Conservation (phyloP, 2,113 vertebrate species). For the Electrona antarctica region DNA sequence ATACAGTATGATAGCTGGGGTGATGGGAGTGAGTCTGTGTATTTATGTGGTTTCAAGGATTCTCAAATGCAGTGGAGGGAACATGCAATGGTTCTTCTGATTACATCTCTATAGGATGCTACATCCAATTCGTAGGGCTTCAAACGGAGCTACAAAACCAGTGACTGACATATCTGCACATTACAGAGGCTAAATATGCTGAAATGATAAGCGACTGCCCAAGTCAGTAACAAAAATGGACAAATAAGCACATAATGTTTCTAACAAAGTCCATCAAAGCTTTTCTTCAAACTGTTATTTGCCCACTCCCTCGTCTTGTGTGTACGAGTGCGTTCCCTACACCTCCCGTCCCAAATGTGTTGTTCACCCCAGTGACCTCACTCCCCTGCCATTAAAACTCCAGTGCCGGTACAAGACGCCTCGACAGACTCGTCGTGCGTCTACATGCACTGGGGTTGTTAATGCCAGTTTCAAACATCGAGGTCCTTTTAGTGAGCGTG, state of each 20-base stretch:
- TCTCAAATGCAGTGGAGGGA: neutral
- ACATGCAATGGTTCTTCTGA: too few species aligned
- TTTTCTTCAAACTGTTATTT: neutral
- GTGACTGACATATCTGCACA: neutral
- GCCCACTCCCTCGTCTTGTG: neutral
- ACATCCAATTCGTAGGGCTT: too few species aligned
- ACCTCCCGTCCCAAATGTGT: conserved; percentile 2
- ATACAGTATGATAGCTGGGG: neutral
- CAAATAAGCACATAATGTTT: neutral
- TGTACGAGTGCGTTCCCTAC: conserved; percentile 1
- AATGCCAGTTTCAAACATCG: conserved; percentile 21
- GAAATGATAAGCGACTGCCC: neutral
- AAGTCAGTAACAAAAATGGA: conserved; percentile 20
- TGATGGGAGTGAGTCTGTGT: conserved; percentile 14
- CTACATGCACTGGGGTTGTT: conserved; percentile 33
- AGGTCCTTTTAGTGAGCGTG: conserved; percentile 77
- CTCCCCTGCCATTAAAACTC: conserved; percentile 20
- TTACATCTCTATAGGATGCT: too few species aligned
- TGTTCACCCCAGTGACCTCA: conserved; percentile 9
- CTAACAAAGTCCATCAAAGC: conserved; percentile 10
- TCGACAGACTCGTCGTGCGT: neutral
- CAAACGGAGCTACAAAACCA: neutral
- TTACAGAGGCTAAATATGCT: neutral
- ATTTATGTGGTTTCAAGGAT: neutral
- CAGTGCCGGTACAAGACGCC: conserved; percentile 25